Evolutionary conservation across 2,888 invertebrate species (phyloP).

Genomic region (Aphidius colemani): DNA sequence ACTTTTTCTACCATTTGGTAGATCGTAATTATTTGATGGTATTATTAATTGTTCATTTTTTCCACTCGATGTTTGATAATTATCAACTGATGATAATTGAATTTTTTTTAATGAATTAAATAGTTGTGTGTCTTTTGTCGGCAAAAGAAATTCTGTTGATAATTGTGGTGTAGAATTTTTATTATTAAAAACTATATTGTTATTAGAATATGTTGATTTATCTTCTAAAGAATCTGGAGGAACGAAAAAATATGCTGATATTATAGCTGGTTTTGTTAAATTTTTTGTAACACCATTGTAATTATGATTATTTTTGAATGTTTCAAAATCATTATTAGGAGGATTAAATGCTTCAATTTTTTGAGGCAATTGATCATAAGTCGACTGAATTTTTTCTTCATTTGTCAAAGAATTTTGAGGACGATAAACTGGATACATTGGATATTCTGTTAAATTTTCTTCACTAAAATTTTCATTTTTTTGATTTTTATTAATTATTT

Average conservation of each 20-base stretch:
- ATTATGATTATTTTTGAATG: background rate
- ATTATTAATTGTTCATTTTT: slow-evolving; percentile 30
- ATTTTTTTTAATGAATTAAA: slow-evolving; percentile 1
- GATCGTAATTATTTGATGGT: slow-evolving; percentile 32
- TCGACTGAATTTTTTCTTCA: slow-evolving; percentile 24
- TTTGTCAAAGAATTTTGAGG: slow-evolving; percentile 27
- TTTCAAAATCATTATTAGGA: background rate
- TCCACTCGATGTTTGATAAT: background rate
- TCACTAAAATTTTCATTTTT: background rate
- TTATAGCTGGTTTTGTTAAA: slow-evolving; percentile 19
- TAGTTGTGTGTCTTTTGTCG: slow-evolving; percentile 3
- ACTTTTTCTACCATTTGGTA: slow-evolving; percentile 29
- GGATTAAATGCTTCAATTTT: slow-evolving; percentile 15
- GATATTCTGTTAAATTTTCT: slow-evolving; percentile 6
- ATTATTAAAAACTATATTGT: background rate
- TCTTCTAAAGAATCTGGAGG: slow-evolving; percentile 17
- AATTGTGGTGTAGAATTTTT: slow-evolving; percentile 16
- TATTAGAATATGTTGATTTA: slow-evolving; percentile 8
- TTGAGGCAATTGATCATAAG: slow-evolving; percentile 14
- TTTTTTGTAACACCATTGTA: background rate
- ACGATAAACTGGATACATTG: slow-evolving; percentile 32
- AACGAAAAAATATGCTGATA: slow-evolving; percentile 34
- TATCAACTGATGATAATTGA: slow-evolving; percentile 9
- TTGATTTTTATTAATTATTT: background rate
- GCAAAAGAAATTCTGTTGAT: slow-evolving; percentile 24